These are phyloP conservation scores for Drosophila jambulina DNA, from an alignment of 1,140 invertebrate species.

Conservation along the genomic window DNA sequence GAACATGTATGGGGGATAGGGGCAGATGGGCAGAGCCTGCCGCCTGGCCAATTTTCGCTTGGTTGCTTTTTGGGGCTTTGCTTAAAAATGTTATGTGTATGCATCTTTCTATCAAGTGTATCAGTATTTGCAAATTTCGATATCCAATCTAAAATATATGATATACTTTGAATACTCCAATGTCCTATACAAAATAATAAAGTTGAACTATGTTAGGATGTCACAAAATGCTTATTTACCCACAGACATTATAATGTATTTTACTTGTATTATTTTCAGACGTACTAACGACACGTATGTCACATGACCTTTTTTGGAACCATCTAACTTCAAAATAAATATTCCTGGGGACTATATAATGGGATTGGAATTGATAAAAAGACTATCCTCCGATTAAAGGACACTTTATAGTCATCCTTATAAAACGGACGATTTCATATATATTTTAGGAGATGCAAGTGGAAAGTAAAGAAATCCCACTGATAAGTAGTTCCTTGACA, in stretches of 20 bases:
- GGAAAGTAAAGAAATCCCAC: slow-evolving; percentile 45
- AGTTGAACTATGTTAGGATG: not conserved
- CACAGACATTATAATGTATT: not conserved
- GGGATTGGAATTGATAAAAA: slow-evolving; percentile 1
- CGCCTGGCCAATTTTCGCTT: slow-evolving; percentile 46
- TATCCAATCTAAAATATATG: not conserved
- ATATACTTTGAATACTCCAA: not conserved
- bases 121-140: slow-evolving; percentile 1
- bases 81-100: slow-evolving; percentile 57
- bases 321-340: not conserved
- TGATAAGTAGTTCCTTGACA: slow-evolving; percentile 72
- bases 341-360: not conserved
- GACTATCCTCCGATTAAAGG: not conserved
- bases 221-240: not conserved
- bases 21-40: slow-evolving; percentile 23
- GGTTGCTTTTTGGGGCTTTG: slow-evolving; percentile 46
- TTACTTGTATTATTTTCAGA: not conserved
- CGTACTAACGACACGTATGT: not conserved
- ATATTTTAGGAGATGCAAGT: slow-evolving; percentile 66
- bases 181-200: too few species aligned
- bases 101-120: slow-evolving; percentile 42
- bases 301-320: not conserved
- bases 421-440: slow-evolving; percentile 24
- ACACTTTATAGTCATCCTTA: not conserved
- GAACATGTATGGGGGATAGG: slow-evolving; percentile 7